phyloP scores from a whole-genome alignment of 2,797 vertebrate genomes.

The Thaleichthys pacificus region DNA sequence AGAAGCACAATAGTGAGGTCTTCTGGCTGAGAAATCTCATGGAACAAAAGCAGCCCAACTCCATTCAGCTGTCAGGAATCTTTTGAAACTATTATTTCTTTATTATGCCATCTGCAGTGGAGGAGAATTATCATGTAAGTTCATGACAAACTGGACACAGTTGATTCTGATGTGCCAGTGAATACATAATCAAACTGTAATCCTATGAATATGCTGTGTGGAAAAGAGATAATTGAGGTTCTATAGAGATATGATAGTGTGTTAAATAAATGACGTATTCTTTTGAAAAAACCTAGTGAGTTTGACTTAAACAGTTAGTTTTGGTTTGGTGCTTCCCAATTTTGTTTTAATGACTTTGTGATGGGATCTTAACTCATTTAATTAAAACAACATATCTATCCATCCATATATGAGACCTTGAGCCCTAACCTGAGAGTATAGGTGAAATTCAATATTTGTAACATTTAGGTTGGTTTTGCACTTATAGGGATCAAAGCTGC shows the following conservation, averaged over 20 bases:
- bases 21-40: background rate
- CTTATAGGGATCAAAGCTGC: no score
- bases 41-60: constrained; percentile 1
- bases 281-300: no score
- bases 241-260: background rate
- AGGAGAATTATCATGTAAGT: background rate
- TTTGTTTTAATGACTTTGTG: background rate
- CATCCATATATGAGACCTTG: no score
- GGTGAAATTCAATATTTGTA: no score
- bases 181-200: background rate
- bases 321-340: background rate
- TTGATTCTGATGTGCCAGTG: background rate
- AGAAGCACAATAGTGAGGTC: background rate
- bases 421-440: no score
- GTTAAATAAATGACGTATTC: no score
- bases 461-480: no score
- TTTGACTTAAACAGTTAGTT: no score
- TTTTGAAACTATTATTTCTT: background rate
- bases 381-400: no score
- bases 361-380: no score
- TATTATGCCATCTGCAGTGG: background rate
- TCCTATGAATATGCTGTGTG: background rate
- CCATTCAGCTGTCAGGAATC: constrained; percentile 11
- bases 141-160: background rate
- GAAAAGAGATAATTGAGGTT: background rate